Evolutionary conservation across 2,113 vertebrate species (phyloP).

Genomic region (Xyliphius kryptos): DNA sequence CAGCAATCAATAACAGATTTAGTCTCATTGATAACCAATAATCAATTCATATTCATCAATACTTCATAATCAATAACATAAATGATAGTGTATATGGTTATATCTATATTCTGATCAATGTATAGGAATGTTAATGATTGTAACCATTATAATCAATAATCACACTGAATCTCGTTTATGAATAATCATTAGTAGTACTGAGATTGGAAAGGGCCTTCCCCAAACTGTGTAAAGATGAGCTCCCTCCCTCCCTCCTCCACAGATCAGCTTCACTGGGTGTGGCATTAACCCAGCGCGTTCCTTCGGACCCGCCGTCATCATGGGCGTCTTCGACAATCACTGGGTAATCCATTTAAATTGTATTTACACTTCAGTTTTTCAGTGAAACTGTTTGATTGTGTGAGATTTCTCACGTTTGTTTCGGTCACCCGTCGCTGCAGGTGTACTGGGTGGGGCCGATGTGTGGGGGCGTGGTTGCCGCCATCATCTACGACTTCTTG

Average conservation of each 20-base stretch:
- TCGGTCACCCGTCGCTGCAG: constrained; percentile 37
- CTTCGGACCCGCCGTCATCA: constrained; percentile 82
- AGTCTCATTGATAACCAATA: too few species aligned
- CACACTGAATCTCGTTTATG: neutral
- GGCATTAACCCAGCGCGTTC: constrained; percentile 96
- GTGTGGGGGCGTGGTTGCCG: constrained; percentile 64
- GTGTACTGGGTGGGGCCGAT: constrained; percentile 76
- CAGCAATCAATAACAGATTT: too few species aligned
- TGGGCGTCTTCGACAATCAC: constrained; percentile 77
- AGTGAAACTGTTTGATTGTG: constrained; percentile 40
- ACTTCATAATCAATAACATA: too few species aligned
- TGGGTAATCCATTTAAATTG: constrained; percentile 67
- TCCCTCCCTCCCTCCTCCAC: constrained; percentile 27
- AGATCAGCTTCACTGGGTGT: constrained; percentile 97
- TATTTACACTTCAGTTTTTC: neutral
- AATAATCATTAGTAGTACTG: neutral
- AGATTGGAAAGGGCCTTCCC: neutral
- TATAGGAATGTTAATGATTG: too few species aligned
- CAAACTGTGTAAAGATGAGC: neutral
- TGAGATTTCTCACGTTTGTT: neutral
- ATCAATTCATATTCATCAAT: too few species aligned
- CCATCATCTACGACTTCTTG: constrained; percentile 87
- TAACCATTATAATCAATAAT: too few species aligned
- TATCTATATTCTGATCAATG: too few species aligned
- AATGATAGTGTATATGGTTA: too few species aligned